Conservation (phyloP, 2,797 vertebrate species). For the Taenioides sp. region DNA sequence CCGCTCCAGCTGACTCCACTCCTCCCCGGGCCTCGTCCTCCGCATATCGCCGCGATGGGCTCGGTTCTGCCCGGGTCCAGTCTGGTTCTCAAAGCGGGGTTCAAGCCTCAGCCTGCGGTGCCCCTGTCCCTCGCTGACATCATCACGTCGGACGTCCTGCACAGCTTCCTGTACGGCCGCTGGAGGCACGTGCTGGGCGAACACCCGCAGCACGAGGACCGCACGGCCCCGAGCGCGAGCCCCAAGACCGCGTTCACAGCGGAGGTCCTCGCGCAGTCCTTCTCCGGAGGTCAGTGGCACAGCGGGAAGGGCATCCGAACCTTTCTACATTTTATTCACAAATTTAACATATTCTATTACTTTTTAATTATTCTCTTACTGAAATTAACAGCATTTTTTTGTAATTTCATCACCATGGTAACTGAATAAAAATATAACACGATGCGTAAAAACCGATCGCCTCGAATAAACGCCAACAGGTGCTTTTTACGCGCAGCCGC, state of each 20-base stretch:
- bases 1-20: neutral
- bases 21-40: neutral
- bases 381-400: too few relatives aligned
- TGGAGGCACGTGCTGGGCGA: slow-evolving; percentile 95
- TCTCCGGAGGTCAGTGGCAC: slow-evolving; percentile 89
- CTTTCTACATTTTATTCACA: neutral
- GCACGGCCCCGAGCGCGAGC: slow-evolving; percentile 75
- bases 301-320: neutral
- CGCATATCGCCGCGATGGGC: slow-evolving; percentile 79
- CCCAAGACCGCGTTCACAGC: slow-evolving; percentile 96
- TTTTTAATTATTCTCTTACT: neutral
- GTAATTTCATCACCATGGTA: too few relatives aligned
- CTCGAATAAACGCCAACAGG: neutral
- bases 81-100: slow-evolving; percentile 84
- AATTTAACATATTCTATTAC: too few relatives aligned
- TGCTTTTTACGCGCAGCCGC: neutral
- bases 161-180: slow-evolving; percentile 96
- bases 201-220: slow-evolving; percentile 87
- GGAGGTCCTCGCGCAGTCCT: slow-evolving; percentile 94
- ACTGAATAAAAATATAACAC: too few relatives aligned
- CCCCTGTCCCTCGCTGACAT: slow-evolving; percentile 89
- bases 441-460: too few relatives aligned
- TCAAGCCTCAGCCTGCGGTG: slow-evolving; percentile 82
- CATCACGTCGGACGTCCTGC: slow-evolving; percentile 97
- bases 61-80: slow-evolving; percentile 90